Evolutionary conservation across 2,888 invertebrate genomes (phyloP), one percentile per base, ranked within the genome.

Genomic region (Sclerodermus sp.): DNA sequence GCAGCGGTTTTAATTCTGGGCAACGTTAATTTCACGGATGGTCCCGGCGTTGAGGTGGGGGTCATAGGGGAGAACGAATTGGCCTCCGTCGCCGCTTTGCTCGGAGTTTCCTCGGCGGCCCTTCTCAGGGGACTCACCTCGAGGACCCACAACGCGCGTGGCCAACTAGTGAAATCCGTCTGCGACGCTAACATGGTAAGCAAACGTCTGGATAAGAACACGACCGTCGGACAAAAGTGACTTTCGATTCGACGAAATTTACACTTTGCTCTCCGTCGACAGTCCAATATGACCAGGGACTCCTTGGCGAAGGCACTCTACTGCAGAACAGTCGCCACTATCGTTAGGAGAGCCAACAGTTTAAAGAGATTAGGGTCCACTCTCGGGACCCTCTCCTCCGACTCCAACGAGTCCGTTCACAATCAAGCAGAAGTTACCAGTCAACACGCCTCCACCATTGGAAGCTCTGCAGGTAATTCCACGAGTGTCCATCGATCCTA

Each of bases 261-360:
- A n/a, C n/a, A n/a, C n/a, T n/a, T n/a, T n/a, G n/a, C n/a, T n/a
- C n/a, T n/a, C n/a, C n/a, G n/a, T n/a, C n/a, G n/a, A n/a, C 70
- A 85, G 84, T 92, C 93, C 10, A 90, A 91, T 71, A 86, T 88
- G 83, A 90, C 91, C n/a, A 83, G 95, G 64, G 91, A 96, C 80
- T 89, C 92, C 51, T 82, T 95, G 64, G 92, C 94, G 30, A 93
- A 93, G 79, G 94, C 96, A 14, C 83, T 96, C 30, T 96, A 96
- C 79, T 94, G 93, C 76, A 89, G 96, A 64, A 95, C 95, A 9
- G 93, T 96, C 14, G 93, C 93, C 14, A 95, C 96, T 16, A 94
- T 96, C 66, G 93, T 96, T 23, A 84, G 95, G 31, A 84, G 96
- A 67, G 94, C 95, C 47, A 96, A 96, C 78, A 95, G 93, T 67